Evolutionary conservation across 2,797 vertebrate species (phyloP).

Genomic region (Mormyrops attenuatus): DNA sequence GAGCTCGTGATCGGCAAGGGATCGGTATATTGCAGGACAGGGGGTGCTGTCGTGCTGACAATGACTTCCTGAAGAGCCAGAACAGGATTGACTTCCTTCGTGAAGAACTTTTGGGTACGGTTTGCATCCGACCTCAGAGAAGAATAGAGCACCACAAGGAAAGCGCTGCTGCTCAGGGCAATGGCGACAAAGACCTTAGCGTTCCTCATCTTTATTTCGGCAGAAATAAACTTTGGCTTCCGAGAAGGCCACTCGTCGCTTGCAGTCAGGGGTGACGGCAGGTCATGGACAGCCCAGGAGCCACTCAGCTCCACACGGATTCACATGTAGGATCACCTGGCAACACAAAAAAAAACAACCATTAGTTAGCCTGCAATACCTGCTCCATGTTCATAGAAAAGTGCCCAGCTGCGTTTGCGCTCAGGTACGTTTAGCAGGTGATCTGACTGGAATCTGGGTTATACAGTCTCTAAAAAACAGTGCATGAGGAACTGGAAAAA

Average conservation of each 20-base stretch:
- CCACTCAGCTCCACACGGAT: not conserved
- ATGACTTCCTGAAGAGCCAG: too few relatives aligned
- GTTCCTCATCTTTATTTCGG: conserved; percentile 31
- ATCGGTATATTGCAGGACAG: not conserved
- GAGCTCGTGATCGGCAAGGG: accelerated
- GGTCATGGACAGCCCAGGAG: not conserved
- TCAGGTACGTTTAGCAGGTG: not conserved
- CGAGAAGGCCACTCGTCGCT: not conserved
- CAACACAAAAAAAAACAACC: not conserved
- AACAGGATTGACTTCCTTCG: not conserved
- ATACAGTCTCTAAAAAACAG: not conserved
- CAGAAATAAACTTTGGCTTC: not conserved
- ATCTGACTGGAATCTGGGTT: not conserved
- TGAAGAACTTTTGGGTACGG: not conserved
- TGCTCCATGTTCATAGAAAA: not conserved
- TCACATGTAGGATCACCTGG: not conserved
- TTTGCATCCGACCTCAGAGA: conserved; percentile 20
- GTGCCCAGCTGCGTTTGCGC: not conserved
- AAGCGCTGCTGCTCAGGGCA: conserved; percentile 30
- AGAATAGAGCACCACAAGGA: conserved; percentile 44
- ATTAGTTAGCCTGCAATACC: not conserved
- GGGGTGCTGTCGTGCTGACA: not conserved
- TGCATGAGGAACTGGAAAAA: not conserved
- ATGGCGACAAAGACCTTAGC: conserved; percentile 25
- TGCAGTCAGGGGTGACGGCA: not conserved